Evolutionary conservation across 2,113 vertebrate genomes (phyloP), one percentile per base, ranked within the genome.

Genomic region (Neotoma lepida): DNA sequence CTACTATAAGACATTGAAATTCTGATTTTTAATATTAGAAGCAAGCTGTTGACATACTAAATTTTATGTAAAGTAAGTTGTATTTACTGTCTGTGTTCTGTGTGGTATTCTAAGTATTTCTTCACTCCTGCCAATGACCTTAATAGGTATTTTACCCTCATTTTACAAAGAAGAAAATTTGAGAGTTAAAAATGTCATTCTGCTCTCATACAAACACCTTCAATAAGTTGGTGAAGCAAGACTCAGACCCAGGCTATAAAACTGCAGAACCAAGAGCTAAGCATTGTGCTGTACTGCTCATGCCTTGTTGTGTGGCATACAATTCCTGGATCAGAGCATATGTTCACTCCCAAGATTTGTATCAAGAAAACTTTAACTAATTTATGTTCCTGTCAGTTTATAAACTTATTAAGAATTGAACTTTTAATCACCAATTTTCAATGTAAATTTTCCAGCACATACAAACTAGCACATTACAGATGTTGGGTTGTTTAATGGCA

Each of bases 1-100:
- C 70, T 56, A 33, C 58, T 58, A 28, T 89, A 66, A 41, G 46
- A 66, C 41, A 85, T 46, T 46, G 28, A 64, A 85, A 85, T 78
- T 76, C 39, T 46, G 15, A 54, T 88, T 80, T 91, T 88, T 84
- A 30, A 15, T 24, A 33, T 85, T 89, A 73, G 13, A 89, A 64
- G 56, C 2, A 54, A 86, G 41, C 39, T 82, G 56, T 92, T 33
- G 70, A 49, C 26, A 44, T 86, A 41, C 39, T 70, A 93, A 74
- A 82, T 90, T 33, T 66, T 87, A 61, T 18, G 61, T 87, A 80
- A 92, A 88, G 56, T 80, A 87, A 70, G 22, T 90, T 93, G 58
- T 3, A 58, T 87, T 82, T 81, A 68, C 80, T 66, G 49, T 3
- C n/a, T 74, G 66, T 80, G n/a, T 86, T 33, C 24, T 86, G 6